Evolutionary conservation across 2,888 invertebrate species (phyloP).

Genomic region (Pyrgus malvae): DNA sequence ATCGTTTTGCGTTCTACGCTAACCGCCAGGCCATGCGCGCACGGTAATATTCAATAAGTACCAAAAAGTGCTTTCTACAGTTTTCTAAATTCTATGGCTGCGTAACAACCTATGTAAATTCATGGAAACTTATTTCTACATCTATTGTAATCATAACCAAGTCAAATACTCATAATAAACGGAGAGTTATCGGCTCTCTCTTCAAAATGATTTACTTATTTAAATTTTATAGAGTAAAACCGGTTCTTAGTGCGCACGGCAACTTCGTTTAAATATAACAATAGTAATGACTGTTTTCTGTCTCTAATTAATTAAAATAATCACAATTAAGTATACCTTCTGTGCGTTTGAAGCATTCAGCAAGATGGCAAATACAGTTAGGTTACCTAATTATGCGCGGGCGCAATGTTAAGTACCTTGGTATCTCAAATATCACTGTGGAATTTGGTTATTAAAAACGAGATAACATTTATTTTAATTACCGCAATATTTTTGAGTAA

Average conservation of each 20-base stretch:
- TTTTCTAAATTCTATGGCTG: not conserved
- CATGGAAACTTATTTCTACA: not conserved
- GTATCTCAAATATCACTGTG: conserved; percentile 20
- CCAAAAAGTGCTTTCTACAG: not conserved
- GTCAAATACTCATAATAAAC: conserved; percentile 3
- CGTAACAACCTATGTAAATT: not conserved
- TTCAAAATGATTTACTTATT: conserved; percentile 3
- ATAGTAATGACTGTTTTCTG: conserved; percentile 15
- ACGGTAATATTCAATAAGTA: not conserved
- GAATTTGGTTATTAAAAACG: conserved; percentile 22
- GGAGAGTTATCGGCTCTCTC: conserved; percentile 9
- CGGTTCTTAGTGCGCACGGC: not conserved
- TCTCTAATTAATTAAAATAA: conserved; percentile 23
- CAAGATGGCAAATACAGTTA: conserved; percentile 33
- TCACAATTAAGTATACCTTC: conserved; percentile 12
- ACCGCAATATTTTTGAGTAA: conserved; percentile 23
- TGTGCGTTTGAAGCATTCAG: conserved; percentile 27
- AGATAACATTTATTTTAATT: conserved; percentile 30
- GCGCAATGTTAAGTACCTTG: conserved; percentile 25
- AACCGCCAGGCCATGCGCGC: too few relatives aligned
- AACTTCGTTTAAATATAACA: conserved; percentile 5
- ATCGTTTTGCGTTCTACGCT: too few relatives aligned
- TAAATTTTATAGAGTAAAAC: conserved; percentile 16
- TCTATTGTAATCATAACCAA: not conserved
- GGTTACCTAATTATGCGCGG: conserved; percentile 27